Evolutionary conservation across 2,113 vertebrate genomes (phyloP), one percentile per base, ranked within the genome.

Genomic region (Crotophaga sulcirostris): DNA sequence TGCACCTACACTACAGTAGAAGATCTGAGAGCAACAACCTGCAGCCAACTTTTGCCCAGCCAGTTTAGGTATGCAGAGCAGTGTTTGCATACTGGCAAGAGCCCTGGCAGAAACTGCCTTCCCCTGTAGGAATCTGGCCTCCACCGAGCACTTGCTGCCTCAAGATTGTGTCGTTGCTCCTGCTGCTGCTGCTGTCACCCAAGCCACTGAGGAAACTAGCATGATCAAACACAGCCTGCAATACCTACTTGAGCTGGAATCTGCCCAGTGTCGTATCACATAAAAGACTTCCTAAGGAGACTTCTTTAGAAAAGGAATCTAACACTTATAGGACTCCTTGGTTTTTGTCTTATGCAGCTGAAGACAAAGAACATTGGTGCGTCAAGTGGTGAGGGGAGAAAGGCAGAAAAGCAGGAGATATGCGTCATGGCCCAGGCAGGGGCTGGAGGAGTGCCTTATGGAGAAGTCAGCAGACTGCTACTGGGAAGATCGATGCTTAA

Each of bases 101-200:
- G 56, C 9, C 10, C 29, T 5, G 0, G 36, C 34, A 93, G 58
- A 49, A 6, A 24, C 16, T 68, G 54, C 40, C 38, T 89, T 88
- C 40, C 16, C 21, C 40, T 72, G 14, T 15, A 44, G 78, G 60
- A 82, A n/a, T 26, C 52, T 11, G 28, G 16, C 8, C 36, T 69
- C 40, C 49, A 55, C 3, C 0, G 0, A 69, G 40, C 0, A 0
- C n/a, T 85, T 55, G 7, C 62, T 83, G 34, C 34, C 42, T 51
- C 19, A 5, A 23, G 17, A 17, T 4, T 82, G 42, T 34, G 14
- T 25, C 58, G 62, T 79, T 69, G 40, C 38, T 67, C n/a, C 31
- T 64, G 40, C 38, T 67, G 38, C 31, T 64, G 40, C 31, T 72
- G 70, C 38, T 70, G 23, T 52, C 29, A 38, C 11, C 6, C 0